Evolutionary conservation across 2,888 invertebrate genomes (phyloP).

Genomic region (Lampropteryx suffumata): DNA sequence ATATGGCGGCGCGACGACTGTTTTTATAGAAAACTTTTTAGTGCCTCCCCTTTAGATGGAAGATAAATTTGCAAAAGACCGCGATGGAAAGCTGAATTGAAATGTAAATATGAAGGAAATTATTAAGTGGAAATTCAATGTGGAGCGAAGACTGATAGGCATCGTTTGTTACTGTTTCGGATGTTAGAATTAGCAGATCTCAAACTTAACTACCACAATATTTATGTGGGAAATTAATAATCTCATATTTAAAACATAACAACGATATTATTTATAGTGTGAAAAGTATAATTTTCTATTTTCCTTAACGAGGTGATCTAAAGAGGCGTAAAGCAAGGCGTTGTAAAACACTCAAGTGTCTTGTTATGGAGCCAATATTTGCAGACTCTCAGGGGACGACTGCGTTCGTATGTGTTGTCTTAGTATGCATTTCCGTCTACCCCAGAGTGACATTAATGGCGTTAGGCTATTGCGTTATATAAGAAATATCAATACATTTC

Average conservation of each 20-base stretch:
- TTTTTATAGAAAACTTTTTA: conserved; percentile 75
- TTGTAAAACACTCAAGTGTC: conserved; percentile 52
- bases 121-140: conserved; percentile 24
- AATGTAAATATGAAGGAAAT: conserved; percentile 57
- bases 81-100: conserved; percentile 58
- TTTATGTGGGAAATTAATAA: too few species aligned
- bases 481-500: too few species aligned
- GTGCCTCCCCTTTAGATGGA: conserved; percentile 62
- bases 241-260: too few species aligned
- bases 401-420: conserved; percentile 63
- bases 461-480: conserved; percentile 22
- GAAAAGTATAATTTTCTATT: too few species aligned
- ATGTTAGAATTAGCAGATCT: not conserved
- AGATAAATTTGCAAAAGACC: conserved; percentile 72
- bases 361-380: conserved; percentile 73
- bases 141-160: conserved; percentile 15
- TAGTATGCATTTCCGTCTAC: conserved; percentile 50
- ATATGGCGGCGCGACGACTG: conserved; percentile 69
- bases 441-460: conserved; percentile 28
- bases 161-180: conserved; percentile 12
- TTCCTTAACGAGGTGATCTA: not conserved
- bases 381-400: conserved; percentile 52
- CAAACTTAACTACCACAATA: not conserved
- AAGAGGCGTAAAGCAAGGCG: not conserved
- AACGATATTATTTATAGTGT: too few species aligned